phyloP scores from a whole-genome alignment of 1,140 invertebrate species.

The Nasonia vitripennis region DNA sequence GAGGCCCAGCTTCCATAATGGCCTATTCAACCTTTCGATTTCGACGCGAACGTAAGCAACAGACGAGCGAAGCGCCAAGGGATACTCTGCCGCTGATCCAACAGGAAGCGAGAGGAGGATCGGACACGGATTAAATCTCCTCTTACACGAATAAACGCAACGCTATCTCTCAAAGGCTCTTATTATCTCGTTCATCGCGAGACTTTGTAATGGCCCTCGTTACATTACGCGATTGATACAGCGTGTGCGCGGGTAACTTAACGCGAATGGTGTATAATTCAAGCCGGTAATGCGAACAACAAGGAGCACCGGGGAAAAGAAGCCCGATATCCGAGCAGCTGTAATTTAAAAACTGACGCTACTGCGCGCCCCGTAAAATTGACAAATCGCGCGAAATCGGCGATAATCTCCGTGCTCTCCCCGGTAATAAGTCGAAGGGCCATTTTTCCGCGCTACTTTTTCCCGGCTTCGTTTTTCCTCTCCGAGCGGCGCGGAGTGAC shows the following conservation, averaged over 20 bases:
- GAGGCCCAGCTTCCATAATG: neutral
- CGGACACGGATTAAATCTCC: neutral
- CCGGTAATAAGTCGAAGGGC: conserved; percentile 65
- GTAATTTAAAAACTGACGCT: conserved; percentile 68
- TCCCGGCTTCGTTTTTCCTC: neutral
- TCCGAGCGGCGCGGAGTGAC: conserved; percentile 38
- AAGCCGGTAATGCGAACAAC: neutral
- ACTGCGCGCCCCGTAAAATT: conserved; percentile 61
- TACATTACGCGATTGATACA: neutral
- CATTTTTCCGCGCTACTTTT: conserved; percentile 58
- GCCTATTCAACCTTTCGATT: conserved; percentile 39
- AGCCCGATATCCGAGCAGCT: conserved; percentile 50
- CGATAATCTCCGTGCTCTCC: conserved; percentile 60
- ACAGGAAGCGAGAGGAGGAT: neutral
- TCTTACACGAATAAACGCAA: no score
- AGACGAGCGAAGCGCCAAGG: neutral
- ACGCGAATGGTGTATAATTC: neutral
- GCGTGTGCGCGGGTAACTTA: no score
- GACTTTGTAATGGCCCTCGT: neutral
- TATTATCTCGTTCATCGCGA: neutral
- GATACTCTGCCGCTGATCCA: neutral
- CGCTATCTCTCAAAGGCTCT: no score
- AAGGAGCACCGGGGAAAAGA: neutral
- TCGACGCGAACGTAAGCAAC: neutral
- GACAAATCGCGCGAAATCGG: conserved; percentile 67